Base-by-base conservation (phyloP, 2,113 vertebrate genomes). In the Dolichotis patagonum region DNA sequence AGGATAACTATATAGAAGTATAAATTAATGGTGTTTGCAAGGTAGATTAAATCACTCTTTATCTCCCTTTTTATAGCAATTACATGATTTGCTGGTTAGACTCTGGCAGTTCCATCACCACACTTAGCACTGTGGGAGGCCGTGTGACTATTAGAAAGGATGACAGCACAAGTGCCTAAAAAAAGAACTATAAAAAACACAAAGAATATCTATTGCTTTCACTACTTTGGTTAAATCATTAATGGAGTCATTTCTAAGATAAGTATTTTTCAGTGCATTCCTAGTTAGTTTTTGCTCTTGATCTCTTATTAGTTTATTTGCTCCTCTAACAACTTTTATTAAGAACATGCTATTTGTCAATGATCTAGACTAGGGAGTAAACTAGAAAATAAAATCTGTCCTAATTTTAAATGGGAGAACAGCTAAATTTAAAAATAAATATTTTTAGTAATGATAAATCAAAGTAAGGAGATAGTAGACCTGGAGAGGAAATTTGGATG, bases 371-470 rank as follows among this genome's bases (percentile, higher is more conserved):
- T 11, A 84, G 8, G 16, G 30, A 69, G 58, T 65, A 52, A 95
- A 5, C 26, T 8, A 89, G 30, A 67, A 65, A 92, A 80, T 54
- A 75, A 56, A 67, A 11, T 90, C 3, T 88, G 65, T 41, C 35
- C 19, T 81, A 22, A 20, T 56, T 38, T 83, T 2, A 91, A 91
- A 3, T 41, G 3, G 1, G 87, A 85, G 22, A 80, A 8, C 32
- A 84, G 69, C 22, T 69, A 56, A 84, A 63, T 38, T 38, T 85
- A 20, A 82, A 71, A 93, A 60, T 24, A 38, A 75, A 91, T 83
- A 63, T 8, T 43, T n/a, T 52, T 62, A 3, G 26, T 43, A 52
- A 24, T 62, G 19, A 46, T 46, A 41, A 87, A 80, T 8, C 13
- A 83, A 14, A 93, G 63, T 4, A 60, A 3, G 0, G 2, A 46